phyloP scores from a whole-genome alignment of 2,797 vertebrate genomes.

The Chiroxiphia lanceolata region DNA sequence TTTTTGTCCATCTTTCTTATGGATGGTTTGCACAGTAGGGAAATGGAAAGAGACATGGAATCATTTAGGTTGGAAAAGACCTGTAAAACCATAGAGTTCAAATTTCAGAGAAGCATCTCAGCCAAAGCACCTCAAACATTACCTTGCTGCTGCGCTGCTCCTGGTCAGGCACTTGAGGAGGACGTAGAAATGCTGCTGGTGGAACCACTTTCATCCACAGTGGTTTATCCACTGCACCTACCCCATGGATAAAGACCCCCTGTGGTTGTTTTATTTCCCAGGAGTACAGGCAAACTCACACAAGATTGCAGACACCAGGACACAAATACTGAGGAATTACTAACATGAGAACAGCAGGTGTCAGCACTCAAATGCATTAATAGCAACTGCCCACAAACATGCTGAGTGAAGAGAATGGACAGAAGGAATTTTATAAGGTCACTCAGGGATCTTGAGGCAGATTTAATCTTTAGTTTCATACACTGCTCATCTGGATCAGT shows the following conservation, averaged over 20 bases:
- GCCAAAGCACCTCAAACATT: not conserved
- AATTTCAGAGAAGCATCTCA: not conserved
- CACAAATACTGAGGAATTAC: not conserved
- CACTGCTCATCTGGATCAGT: not conserved
- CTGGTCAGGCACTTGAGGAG: not conserved
- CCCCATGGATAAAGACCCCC: not conserved
- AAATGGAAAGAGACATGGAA: not conserved
- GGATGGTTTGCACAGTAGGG: not conserved
- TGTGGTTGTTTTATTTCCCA: not conserved
- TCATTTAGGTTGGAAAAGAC: not conserved
- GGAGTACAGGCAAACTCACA: not conserved
- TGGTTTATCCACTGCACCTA: not conserved
- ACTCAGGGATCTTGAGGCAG: not conserved
- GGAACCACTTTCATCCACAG: not conserved
- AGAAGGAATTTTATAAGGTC: not conserved
- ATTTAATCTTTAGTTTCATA: not conserved
- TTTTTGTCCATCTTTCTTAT: not conserved
- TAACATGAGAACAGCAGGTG: not conserved
- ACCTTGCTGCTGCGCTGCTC: not conserved
- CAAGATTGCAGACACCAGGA: not conserved
- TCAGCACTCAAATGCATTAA: not conserved
- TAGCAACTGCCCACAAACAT: not conserved
- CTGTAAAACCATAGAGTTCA: not conserved
- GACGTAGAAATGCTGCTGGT: not conserved
- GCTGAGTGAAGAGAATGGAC: not conserved